A percentile compares a stretch with the other conserved stretches of the same genome.
phyloP scores from a whole-genome alignment of 2,113 vertebrate species.

The Hippopotamus amphibius region DNA sequence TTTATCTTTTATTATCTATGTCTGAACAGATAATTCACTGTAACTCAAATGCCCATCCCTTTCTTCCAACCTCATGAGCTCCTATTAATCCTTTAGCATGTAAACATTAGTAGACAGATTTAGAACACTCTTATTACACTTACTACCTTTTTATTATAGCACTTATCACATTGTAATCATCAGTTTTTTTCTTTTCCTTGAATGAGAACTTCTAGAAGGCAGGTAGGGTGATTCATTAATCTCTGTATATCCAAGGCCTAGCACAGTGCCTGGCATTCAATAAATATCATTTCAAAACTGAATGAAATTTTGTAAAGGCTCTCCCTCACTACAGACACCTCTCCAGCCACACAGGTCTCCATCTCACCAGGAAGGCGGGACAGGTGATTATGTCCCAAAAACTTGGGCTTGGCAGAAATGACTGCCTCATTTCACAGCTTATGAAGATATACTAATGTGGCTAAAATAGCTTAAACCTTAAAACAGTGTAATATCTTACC shows the following conservation, averaged over 20 bases:
- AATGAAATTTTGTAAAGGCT: not conserved
- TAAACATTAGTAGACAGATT: not conserved
- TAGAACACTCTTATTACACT: not conserved
- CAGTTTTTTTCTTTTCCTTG: not conserved
- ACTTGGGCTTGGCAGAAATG: not conserved
- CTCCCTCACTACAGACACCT: not conserved
- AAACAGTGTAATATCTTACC: slow-evolving; percentile 81
- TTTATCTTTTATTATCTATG: not conserved
- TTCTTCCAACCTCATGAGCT: not conserved
- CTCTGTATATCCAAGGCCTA: slow-evolving; percentile 65
- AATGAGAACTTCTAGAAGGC: slow-evolving; percentile 9
- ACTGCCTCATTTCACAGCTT: slow-evolving; percentile 31
- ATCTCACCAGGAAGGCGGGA: slow-evolving; percentile 16
- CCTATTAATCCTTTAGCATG: slow-evolving; percentile 7
- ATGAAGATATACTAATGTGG: slow-evolving; percentile 55
- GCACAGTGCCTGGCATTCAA: slow-evolving; percentile 76
- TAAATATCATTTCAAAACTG: slow-evolving; percentile 49
- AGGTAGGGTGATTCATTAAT: not conserved
- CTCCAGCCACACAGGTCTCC: not conserved
- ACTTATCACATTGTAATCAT: slow-evolving; percentile 78
- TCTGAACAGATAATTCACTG: not conserved
- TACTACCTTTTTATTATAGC: slow-evolving; percentile 66
- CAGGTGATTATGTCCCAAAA: slow-evolving; percentile 38
- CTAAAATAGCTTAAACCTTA: slow-evolving; percentile 77
- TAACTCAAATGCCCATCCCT: not conserved